Evolutionary conservation across 1,140 invertebrate genomes (phyloP).

Genomic region (Cepaea nemoralis): DNA sequence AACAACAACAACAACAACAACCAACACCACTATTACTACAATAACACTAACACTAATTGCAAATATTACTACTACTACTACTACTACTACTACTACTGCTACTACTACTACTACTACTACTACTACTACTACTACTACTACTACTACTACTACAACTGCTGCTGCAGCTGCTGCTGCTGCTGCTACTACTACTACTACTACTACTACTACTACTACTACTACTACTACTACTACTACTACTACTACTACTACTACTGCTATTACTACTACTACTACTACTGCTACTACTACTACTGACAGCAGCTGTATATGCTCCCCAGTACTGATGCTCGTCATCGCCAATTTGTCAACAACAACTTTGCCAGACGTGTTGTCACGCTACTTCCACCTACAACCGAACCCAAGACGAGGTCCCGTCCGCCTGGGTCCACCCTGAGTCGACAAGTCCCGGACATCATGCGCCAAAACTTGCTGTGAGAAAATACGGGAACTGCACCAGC

Average conservation of each 20-base stretch:
- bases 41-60: not conserved
- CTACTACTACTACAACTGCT: conserved; percentile 4
- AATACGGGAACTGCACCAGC: too few species aligned
- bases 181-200: conserved; percentile 18
- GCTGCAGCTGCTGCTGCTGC: not conserved
- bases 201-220: not conserved
- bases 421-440: too few species aligned
- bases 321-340: too few species aligned
- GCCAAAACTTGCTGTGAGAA: too few species aligned
- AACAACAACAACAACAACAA: too few species aligned
- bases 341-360: too few species aligned
- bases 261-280: conserved; percentile 23
- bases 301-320: too few species aligned
- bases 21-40: too few species aligned
- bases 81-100: conserved; percentile 13
- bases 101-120: conserved; percentile 19
- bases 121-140: conserved; percentile 22
- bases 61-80: conserved; percentile 18
- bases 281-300: conserved; percentile 22
- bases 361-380: too few species aligned
- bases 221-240: conserved; percentile 8
- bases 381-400: too few species aligned
- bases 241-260: conserved; percentile 25
- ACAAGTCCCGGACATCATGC: too few species aligned
- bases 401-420: too few species aligned